Base-by-base conservation (phyloP, 1,140 invertebrate genomes). In the Drosophila biarmipes region DNA sequence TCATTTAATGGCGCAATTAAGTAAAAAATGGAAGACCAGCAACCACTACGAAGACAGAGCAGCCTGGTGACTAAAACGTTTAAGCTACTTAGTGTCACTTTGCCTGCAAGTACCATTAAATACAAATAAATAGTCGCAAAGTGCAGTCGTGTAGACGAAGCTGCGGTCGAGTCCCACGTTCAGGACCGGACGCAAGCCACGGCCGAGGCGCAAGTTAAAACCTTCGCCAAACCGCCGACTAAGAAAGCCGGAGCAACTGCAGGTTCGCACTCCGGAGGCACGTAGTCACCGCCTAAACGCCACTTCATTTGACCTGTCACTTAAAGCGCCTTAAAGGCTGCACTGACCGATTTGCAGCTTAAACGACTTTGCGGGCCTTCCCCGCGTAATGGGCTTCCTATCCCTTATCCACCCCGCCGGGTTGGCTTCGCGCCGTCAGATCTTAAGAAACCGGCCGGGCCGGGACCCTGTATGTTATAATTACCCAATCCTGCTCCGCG, bases 1-100 rank as follows among this genome's bases (percentile, higher is more conserved):
- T 86, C 69, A 87, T 81, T 81, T 86, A 75, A 82, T 81, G 69
- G 82, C 74, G 78, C 82, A 87, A 86, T 87, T 87, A 86, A 86
- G 81, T 81, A 38, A 59, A 74, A 58, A 71, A 64, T 68, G 55
- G 45, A 73, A 68, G 64, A 78, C 78, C 81, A 77, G 48, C 51
- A 29, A 29, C 21, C 15, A 29, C 45, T 15, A 10, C 12, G 7
- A 6, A 0, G n/a, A 11, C 27, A 11, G 27, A 21, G 34, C 34
- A 11, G 51, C n/a, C n/a, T 46, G 37, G 49, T 34, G 51, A 63
- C 66, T 72, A 80, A 75, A 84, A 55, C 58, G 58, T 87, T 81
- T 87, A 87, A 81, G 78, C 73, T 86, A 87, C 82, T 87, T 87
- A 81, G 49, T 73, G 80, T 84, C 72, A 84, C 71, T 84, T 78